These are phyloP conservation scores for Aelia acuminata DNA, from an alignment of 2,888 invertebrate genomes.

Conservation along the genomic window DNA sequence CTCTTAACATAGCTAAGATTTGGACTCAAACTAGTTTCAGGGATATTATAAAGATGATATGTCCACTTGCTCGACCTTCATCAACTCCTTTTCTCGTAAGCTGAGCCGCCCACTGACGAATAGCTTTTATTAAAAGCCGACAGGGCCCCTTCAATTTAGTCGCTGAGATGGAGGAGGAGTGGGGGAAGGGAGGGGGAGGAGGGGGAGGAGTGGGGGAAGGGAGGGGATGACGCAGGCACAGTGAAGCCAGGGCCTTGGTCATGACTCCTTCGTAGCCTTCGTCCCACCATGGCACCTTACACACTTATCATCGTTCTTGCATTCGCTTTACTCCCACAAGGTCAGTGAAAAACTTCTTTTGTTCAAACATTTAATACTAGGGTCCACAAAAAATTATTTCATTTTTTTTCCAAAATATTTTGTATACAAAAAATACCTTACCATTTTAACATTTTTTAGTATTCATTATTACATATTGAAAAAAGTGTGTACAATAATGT, in stretches of 20 bases:
- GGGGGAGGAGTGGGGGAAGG: conserved; percentile 17
- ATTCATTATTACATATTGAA: too few relatives aligned
- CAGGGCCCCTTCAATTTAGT: conserved; percentile 2
- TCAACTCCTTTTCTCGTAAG: not conserved
- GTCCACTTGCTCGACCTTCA: not conserved
- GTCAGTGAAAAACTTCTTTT: conserved; percentile 12
- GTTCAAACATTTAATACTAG: not conserved
- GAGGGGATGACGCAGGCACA: conserved; percentile 37
- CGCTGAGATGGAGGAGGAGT: not conserved
- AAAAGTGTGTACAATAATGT: too few relatives aligned
- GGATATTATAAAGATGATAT: not conserved
- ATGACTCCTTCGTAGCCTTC: conserved; percentile 51
- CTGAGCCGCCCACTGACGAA: not conserved
- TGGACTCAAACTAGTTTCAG: not conserved
- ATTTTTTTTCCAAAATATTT: not conserved
- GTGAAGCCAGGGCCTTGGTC: conserved; percentile 29
- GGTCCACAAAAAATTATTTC: not conserved
- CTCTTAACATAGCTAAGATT: not conserved
- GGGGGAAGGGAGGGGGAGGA: not conserved
- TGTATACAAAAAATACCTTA: not conserved
- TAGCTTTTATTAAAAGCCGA: conserved; percentile 9
- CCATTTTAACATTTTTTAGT: not conserved
- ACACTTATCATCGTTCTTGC: conserved; percentile 55
- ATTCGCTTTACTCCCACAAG: conserved; percentile 55
- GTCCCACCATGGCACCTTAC: conserved; percentile 52